Evolutionary conservation across 2,888 invertebrate genomes (phyloP).

Genomic region (Drosophila rellima): DNA sequence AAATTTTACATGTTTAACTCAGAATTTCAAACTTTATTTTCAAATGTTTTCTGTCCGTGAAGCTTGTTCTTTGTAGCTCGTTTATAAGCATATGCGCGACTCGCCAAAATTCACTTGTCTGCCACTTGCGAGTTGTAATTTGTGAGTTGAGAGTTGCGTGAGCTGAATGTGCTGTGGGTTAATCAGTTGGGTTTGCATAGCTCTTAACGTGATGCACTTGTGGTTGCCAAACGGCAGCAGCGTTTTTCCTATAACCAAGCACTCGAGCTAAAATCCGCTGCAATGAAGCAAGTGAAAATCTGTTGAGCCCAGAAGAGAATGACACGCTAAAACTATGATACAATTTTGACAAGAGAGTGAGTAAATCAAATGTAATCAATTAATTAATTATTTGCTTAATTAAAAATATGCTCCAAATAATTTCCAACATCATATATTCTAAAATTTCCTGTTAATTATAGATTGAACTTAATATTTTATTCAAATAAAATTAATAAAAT

Average conservation of each 20-base stretch:
- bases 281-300: background rate
- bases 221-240: slow-evolving; percentile 7
- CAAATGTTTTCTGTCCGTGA: background rate
- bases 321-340: too few relatives aligned
- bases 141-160: slow-evolving; percentile 9
- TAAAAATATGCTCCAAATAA: too few relatives aligned
- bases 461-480: too few relatives aligned
- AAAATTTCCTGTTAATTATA: too few relatives aligned
- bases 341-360: background rate
- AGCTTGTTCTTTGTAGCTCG: background rate
- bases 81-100: slow-evolving; percentile 20
- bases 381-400: too few relatives aligned
- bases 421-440: too few relatives aligned
- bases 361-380: background rate
- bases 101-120: slow-evolving; percentile 10
- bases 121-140: slow-evolving; percentile 3
- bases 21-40: background rate
- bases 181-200: slow-evolving; percentile 27
- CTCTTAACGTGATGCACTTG: slow-evolving; percentile 27
- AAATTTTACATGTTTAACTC: background rate
- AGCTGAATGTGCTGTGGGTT: slow-evolving; percentile 25
- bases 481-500: background rate
- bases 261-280: background rate
- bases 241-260: slow-evolving; percentile 5
- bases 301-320: background rate